Evolutionary conservation across 1,140 invertebrate genomes (phyloP), one percentile per base, ranked within the genome.

Genomic region (Galleria mellonella): DNA sequence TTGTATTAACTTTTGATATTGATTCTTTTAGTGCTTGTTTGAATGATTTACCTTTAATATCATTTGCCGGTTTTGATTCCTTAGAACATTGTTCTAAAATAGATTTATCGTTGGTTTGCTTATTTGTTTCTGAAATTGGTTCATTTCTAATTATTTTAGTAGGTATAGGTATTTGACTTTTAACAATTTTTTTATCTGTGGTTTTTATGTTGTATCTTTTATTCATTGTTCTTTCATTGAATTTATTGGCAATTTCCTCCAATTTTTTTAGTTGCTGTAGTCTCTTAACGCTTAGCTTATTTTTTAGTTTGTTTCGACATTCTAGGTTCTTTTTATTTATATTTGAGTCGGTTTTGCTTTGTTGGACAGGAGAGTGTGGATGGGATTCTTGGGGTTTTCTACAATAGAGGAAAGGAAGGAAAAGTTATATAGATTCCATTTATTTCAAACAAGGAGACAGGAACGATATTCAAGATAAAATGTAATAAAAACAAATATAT

Each of bases 321-420:
- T 63, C 41, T 62, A 38, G 9, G 41, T 47, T 10, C 35, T 43
- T 37, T 61, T 72, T 72, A 47, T 51, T 51, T 23, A 67, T 56
- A 17, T 64, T 65, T 31, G 61, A 63, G 31, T 64, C 72, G 12
- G 62, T 60, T 42, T 46, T 65, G 43, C 54, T 66, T 67, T 62
- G 56, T 71, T 72, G 62, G 12, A 55, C 43, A 45, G 17, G 17
- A 3, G 58, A 51, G 41, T 54, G 38, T 32, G 45, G 44, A 33
- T 63, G 38, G 55, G 56, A 46, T 40, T 74, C 62, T 72, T 77
- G 68, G 32, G 44, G 35, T 49, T 68, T 65, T 82, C 82, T 85
- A 85, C 1, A 53, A 61, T 62, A 72, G 64, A 63, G 78, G 77
- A 83, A 81, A 82, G 77, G 82, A 79, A 82, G 73, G 77, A 44